phyloP scores from a whole-genome alignment of 2,797 vertebrate species.

The Enteromius radiatus region DNA sequence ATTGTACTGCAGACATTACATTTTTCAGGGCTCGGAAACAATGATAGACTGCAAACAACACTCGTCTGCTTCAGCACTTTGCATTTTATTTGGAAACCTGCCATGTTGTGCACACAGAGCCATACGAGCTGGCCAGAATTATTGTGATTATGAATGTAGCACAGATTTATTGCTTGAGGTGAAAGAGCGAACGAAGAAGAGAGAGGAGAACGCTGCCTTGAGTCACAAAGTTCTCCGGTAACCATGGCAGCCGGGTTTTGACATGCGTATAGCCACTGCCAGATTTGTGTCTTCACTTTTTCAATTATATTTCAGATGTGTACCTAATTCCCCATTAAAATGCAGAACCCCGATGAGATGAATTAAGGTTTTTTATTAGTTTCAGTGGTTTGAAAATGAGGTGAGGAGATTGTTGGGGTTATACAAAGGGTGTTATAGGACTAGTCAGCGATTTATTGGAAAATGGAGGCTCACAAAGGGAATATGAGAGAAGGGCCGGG shows the following conservation, averaged over 20 bases:
- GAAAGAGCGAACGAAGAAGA: not conserved
- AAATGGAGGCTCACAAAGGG: constrained; percentile 23
- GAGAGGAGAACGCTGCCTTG: constrained; percentile 17
- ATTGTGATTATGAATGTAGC: constrained; percentile 53
- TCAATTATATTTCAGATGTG: constrained; percentile 6
- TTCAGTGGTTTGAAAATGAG: constrained; percentile 11
- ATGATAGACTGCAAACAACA: constrained; percentile 48
- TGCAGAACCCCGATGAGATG: not conserved
- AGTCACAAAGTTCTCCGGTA: constrained; percentile 36
- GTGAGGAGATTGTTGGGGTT: constrained; percentile 29
- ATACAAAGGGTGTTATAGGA: constrained; percentile 25
- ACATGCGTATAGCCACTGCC: constrained; percentile 19
- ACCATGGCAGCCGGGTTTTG: constrained; percentile 36
- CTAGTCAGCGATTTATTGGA: constrained; percentile 35
- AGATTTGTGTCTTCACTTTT: constrained; percentile 28
- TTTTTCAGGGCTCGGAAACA: constrained; percentile 46
- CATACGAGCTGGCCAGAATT: constrained; percentile 50
- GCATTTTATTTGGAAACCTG: constrained; percentile 55
- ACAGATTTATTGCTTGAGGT: constrained; percentile 57
- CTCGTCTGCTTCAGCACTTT: constrained; percentile 37
- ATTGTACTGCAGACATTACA: constrained; percentile 41
- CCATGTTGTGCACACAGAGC: constrained; percentile 45
- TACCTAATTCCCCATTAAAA: constrained; percentile 10
- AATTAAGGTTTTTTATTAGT: constrained; percentile 13
- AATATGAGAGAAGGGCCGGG: constrained; percentile 26